These are phyloP conservation scores for Agrochola macilenta DNA, from an alignment of 2,888 invertebrate genomes.

Conservation along the genomic window DNA sequence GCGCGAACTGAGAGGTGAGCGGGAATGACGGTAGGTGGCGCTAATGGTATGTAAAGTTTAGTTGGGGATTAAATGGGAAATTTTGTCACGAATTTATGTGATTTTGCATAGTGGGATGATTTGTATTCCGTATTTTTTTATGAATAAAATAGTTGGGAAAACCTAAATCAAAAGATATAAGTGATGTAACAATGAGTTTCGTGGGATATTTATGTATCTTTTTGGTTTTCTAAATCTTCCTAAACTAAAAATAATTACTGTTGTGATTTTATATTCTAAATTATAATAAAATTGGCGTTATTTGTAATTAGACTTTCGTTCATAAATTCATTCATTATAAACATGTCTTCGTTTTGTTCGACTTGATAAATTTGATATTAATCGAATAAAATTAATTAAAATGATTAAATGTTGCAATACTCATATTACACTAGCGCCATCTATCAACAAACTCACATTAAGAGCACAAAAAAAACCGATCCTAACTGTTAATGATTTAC, in stretches of 20 bases:
- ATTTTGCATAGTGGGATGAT: neutral
- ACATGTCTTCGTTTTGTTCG: neutral
- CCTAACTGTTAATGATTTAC: conserved; percentile 61
- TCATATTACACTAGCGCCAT: conserved; percentile 35
- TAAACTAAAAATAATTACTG: neutral
- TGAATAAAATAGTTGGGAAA: conserved; percentile 10
- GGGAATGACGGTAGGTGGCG: conserved; percentile 46
- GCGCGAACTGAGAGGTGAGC: conserved; percentile 13
- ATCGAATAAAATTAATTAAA: conserved; percentile 9
- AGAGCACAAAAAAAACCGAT: conserved; percentile 64
- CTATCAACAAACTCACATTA: conserved; percentile 35
- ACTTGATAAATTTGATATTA: neutral
- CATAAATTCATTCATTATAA: neutral
- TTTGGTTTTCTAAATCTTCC: conserved; percentile 1
- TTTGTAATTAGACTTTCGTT: neutral
- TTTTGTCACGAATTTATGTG: neutral
- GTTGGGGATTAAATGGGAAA: neutral
- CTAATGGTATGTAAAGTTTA: conserved; percentile 2
- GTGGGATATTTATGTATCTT: neutral
- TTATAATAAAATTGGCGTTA: conserved; percentile 1
- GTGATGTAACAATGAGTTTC: conserved; percentile 8
- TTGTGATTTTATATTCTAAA: conserved; percentile 14
- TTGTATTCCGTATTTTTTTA: conserved; percentile 7
- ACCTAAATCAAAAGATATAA: conserved; percentile 10
- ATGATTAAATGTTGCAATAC: conserved; percentile 3